Base-by-base conservation (phyloP, 2,888 invertebrate genomes). In the Rhagonycha fulva region DNA sequence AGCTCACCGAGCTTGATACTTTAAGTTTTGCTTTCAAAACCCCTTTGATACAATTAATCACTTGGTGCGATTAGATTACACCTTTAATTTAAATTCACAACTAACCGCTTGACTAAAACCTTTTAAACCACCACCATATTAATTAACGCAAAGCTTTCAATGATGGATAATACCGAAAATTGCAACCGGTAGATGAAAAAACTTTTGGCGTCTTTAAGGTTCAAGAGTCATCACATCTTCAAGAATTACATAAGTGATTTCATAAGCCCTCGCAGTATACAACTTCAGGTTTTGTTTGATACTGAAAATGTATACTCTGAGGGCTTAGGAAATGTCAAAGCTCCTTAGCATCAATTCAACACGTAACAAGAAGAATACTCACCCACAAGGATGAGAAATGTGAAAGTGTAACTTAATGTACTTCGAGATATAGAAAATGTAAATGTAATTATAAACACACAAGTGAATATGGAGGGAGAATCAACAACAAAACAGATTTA, bases 231-330 rank as follows among this genome's bases (percentile, higher is more conserved):
- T 47, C 47, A n/a, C n/a, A 47, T 47, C 47, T 47, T 47, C 47
- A 7, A 47, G 47, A 47, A 47, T 47, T 47, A 47, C 63, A 24
- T 26, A 26, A 66, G 23, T 66, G 63, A 66, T 75, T 71, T 70
- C 70, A 62, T 74, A 74, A 74, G 70, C 70, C 70, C 74, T 74
- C 70, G 74, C 66, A 74, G 70, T 67, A 74, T 70, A 74, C 74
- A 74, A 74, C 70, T 74, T 74, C 74, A 74, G 74, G 69, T 63
- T 74, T 63, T 66, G 67, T 74, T 74, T 47, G 74, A 74, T 67
- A 74, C 74, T 74, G 74, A 74, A 74, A 74, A 74, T 74, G 74
- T 74, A 70, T 74, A 74, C 70, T 74, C 70, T 70, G 74, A 74
- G 74, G 70, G 70, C 70, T 74, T 74, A 74, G 60, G 74, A 70